Base-by-base conservation (phyloP, 2,113 vertebrate species). In the Saccopteryx bilineata region DNA sequence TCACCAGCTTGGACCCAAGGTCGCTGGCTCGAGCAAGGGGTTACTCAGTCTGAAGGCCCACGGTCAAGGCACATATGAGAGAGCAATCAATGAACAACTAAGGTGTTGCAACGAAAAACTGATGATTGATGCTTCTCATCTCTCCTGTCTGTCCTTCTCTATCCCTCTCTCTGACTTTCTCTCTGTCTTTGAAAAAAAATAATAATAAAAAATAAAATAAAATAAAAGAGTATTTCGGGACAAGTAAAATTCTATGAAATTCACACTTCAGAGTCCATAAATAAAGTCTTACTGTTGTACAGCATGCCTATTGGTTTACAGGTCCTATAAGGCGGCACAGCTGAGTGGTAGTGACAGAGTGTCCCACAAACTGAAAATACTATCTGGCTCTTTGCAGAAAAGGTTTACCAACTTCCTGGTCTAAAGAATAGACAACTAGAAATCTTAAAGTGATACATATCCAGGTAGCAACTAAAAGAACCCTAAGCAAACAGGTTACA, bases 301-400 rank as follows among this genome's bases (percentile, higher is more conserved):
- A 8, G 83, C 63, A 31, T 0, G 18, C 28, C 69, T 5, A 0
- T 15, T 1, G 21, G 5, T 26, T 26, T 21, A 1, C 0, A 0
- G 13, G 18, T 6, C 11, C 1, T 18, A 69, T 4, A 19, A 3
- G 18, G 52, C 1, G 1, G 5, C 52, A 5, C 54, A 46, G 56
- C 39, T 17, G 84, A 76, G 84, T 8, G 14, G 33, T 24, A 46
- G 54, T 13, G 8, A 91, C 80, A 86, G 72, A 66, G 33, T 7
- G 0, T 21, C 26, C 18, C 13, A 1, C 48, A 7, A 23, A 13
- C 60, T 31, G 3, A 60, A 61, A 72, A 66, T 9, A 8, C 58
- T 28, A 3, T 7, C n/a, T 13, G 26, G 46, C n/a, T 15, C 12
- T 76, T 7, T 31, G 56, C 1, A 31, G 61, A 39, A 11, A 31